These are phyloP conservation scores for Nyctibius bracteatus DNA, from an alignment of 2,113 vertebrate species.

Conservation along the genomic window DNA sequence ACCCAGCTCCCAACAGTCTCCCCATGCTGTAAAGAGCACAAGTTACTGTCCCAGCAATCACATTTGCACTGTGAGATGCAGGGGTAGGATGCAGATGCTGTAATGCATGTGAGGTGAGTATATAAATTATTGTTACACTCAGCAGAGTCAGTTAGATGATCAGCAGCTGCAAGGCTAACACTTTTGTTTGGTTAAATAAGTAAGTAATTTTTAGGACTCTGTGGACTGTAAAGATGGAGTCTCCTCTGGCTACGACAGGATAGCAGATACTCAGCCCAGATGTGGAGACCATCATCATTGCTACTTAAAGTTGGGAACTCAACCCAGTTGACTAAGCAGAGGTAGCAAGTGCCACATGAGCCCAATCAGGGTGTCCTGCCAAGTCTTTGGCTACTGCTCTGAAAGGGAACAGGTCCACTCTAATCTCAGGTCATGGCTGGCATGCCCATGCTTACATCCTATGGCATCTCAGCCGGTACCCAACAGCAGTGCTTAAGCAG, in stretches of 20 bases:
- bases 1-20: background rate
- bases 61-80: background rate
- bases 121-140: background rate
- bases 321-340: background rate
- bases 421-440: background rate
- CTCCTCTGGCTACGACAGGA: background rate
- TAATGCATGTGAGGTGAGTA: background rate
- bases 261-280: background rate
- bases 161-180: background rate
- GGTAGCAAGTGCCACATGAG: background rate
- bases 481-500: background rate
- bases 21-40: background rate
- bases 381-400: background rate
- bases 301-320: background rate
- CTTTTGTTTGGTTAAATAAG: background rate
- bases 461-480: rapidly evolving
- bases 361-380: background rate
- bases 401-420: background rate
- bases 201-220: background rate
- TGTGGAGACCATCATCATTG: background rate
- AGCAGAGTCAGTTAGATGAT: background rate
- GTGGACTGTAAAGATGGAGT: background rate
- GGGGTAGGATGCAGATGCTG: background rate
- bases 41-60: background rate
- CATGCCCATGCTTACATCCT: background rate